phyloP scores from a whole-genome alignment of 2,797 vertebrate species.

The Molossus alvarezi region DNA sequence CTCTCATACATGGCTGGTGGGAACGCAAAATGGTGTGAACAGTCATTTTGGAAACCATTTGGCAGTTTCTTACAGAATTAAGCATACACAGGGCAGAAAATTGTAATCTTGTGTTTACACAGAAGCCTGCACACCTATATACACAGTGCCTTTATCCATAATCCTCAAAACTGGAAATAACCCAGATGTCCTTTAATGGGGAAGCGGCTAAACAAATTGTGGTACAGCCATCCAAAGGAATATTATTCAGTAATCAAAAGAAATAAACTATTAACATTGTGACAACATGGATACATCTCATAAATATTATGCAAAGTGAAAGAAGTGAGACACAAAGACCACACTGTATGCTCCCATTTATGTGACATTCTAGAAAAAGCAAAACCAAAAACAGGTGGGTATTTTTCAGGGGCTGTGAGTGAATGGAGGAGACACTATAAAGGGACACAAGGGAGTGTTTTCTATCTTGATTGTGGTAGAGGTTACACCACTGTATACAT shows the following conservation, averaged over 20 bases:
- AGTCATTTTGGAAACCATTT: conserved; percentile 36
- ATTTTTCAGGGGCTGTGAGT: background rate
- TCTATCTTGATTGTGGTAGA: background rate
- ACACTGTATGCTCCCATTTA: background rate
- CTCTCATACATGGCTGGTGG: background rate
- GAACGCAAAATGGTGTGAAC: background rate
- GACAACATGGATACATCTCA: background rate
- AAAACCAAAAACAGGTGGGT: background rate
- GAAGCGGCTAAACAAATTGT: background rate
- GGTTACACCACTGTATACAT: background rate
- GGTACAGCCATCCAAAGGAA: background rate
- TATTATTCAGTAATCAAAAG: conserved; percentile 14
- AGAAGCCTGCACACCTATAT: background rate
- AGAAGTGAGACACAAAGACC: background rate
- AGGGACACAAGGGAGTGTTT: background rate
- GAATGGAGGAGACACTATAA: background rate
- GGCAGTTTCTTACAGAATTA: background rate
- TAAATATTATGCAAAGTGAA: conserved; percentile 1
- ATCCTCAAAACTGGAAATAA: background rate
- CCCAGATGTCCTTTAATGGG: background rate
- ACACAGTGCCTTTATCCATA: background rate
- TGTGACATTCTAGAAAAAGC: background rate
- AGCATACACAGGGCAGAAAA: background rate
- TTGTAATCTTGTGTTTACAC: background rate
- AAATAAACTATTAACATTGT: background rate